Conservation (phyloP, 2,888 invertebrate species). For the Sphinx pinastri region DNA sequence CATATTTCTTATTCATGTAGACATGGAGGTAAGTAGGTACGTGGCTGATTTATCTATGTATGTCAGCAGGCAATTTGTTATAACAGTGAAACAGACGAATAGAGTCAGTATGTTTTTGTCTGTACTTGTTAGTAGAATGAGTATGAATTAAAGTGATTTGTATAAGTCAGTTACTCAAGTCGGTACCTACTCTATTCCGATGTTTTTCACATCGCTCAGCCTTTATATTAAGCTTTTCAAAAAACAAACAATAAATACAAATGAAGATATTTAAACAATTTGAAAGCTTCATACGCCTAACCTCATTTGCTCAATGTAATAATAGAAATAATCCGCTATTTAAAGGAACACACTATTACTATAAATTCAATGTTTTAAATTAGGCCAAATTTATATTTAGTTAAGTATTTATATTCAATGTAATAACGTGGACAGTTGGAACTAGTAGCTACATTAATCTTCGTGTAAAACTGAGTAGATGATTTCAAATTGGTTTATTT, state of each 20-base stretch:
- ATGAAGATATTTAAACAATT: conserved; percentile 21
- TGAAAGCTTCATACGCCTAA: conserved; percentile 14
- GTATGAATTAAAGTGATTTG: conserved; percentile 59
- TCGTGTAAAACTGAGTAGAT: too few relatives aligned
- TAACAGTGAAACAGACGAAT: not conserved
- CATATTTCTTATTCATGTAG: too few relatives aligned
- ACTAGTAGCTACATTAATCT: not conserved
- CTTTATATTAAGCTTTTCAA: conserved; percentile 20
- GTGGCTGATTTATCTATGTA: too few relatives aligned
- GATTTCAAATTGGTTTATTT: too few relatives aligned
- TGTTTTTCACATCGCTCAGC: conserved; percentile 35
- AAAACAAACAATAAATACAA: conserved; percentile 15
- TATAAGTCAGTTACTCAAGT: conserved; percentile 53
- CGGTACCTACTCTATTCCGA: conserved; percentile 43
- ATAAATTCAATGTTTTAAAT: not conserved
- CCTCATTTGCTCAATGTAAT: conserved; percentile 7
- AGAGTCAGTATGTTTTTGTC: conserved; percentile 39
- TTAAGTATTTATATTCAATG: not conserved
- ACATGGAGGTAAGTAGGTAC: too few relatives aligned
- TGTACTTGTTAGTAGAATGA: conserved; percentile 47
- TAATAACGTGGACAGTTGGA: not conserved
- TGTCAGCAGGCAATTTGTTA: not conserved
- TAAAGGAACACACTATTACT: not conserved
- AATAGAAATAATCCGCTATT: not conserved
- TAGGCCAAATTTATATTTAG: conserved; percentile 11